Evolutionary conservation across 2,113 vertebrate genomes (phyloP).

Genomic region (Hyperopisus bebe): DNA sequence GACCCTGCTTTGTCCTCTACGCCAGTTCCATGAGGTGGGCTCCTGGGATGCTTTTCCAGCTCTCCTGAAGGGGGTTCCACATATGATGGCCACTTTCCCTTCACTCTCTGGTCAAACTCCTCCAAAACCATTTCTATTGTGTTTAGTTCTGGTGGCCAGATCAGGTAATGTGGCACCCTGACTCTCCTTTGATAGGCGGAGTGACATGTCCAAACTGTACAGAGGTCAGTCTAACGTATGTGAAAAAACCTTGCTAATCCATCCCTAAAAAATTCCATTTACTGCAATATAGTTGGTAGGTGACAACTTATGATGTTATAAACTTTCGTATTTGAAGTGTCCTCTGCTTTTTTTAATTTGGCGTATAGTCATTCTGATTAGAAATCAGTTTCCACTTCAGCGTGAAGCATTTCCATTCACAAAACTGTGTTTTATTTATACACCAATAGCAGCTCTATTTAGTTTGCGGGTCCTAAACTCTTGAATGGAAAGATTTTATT

Average conservation of each 20-base stretch:
- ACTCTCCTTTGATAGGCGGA: background rate
- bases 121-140: background rate
- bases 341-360: background rate
- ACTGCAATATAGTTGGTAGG: background rate
- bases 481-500: slow-evolving; percentile 2
- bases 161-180: background rate
- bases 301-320: background rate
- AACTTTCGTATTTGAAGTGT: background rate
- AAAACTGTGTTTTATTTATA: background rate
- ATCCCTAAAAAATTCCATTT: background rate
- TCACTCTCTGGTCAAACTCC: background rate
- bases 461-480: background rate
- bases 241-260: background rate
- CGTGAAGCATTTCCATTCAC: background rate
- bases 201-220: background rate
- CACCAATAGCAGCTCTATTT: background rate
- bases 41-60: background rate
- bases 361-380: background rate
- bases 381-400: background rate
- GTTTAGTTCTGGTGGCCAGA: background rate
- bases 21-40: no score
- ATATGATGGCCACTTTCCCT: background rate
- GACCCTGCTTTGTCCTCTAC: no score
- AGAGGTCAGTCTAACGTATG: background rate
- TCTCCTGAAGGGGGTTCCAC: background rate